These are phyloP conservation scores for Tachystola acroxantha DNA, from an alignment of 2,888 invertebrate genomes.

Conservation along the genomic window DNA sequence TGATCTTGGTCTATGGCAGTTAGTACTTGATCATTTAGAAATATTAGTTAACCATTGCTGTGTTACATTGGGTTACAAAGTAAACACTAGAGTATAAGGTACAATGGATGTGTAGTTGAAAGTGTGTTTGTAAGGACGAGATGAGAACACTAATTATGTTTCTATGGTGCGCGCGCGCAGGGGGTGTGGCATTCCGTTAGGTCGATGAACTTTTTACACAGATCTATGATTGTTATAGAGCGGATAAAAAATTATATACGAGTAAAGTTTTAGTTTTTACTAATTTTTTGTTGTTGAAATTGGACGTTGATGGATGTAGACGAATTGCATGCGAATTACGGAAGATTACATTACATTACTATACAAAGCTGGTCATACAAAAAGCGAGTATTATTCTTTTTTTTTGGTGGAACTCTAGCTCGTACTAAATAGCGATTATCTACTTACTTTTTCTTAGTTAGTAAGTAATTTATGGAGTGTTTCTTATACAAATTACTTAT, in stretches of 20 bases:
- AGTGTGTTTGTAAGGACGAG: slow-evolving; percentile 43
- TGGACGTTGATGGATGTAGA: slow-evolving; percentile 4
- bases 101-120: slow-evolving; percentile 45
- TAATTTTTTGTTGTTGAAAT: neutral
- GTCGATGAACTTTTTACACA: slow-evolving; percentile 42
- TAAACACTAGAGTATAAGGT: neutral
- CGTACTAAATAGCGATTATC: neutral
- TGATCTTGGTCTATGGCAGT: neutral
- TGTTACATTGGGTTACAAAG: neutral
- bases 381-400: neutral
- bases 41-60: neutral
- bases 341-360: slow-evolving; percentile 7
- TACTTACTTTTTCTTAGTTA: neutral
- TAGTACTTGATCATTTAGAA: neutral
- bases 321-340: slow-evolving; percentile 2
- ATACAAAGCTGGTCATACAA: slow-evolving; percentile 4
- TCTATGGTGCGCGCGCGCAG: slow-evolving; percentile 46
- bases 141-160: slow-evolving; percentile 71
- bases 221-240: slow-evolving; percentile 27
- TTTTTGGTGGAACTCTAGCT: neutral
- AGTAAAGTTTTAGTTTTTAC: slow-evolving; percentile 3
- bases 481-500: too few relatives aligned
- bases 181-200: slow-evolving; percentile 61
- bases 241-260: slow-evolving; percentile 10
- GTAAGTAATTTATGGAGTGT: neutral